These are phyloP conservation scores for Achatina immaculata DNA, from an alignment of 1,140 invertebrate species.

Conservation along the genomic window DNA sequence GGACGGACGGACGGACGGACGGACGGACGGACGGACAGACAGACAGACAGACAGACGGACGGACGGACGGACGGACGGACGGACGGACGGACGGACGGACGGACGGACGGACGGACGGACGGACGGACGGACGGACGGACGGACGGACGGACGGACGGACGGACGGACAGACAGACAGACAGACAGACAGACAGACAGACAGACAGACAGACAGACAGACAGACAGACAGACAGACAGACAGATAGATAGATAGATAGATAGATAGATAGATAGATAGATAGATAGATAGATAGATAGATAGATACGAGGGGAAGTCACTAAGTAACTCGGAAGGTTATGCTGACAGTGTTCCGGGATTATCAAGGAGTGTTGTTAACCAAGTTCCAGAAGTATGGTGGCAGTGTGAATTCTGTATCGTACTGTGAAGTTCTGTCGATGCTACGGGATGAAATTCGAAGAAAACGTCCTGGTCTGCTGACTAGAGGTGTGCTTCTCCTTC, in stretches of 20 bases:
- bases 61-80: slow-evolving; percentile 3
- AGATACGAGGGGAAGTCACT: no score
- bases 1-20: slow-evolving; percentile 11
- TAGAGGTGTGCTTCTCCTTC: no score
- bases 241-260: slow-evolving; percentile 19
- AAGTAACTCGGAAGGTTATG: no score
- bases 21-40: no score
- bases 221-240: slow-evolving; percentile 31
- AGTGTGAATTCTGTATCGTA: no score
- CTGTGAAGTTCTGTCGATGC: no score
- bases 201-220: slow-evolving; percentile 30
- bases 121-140: not conserved
- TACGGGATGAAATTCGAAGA: no score
- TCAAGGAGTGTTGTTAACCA: no score
- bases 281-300: slow-evolving; percentile 14
- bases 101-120: slow-evolving; percentile 26
- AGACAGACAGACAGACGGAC: no score
- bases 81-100: slow-evolving; percentile 27
- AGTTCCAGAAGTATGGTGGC: no score
- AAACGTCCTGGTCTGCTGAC: no score
- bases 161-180: slow-evolving; percentile 13
- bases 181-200: slow-evolving; percentile 28
- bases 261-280: slow-evolving; percentile 16
- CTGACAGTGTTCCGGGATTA: no score
- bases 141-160: not conserved